Conservation (phyloP, 2,113 vertebrate genomes). For the Ovibos moschatus region DNA sequence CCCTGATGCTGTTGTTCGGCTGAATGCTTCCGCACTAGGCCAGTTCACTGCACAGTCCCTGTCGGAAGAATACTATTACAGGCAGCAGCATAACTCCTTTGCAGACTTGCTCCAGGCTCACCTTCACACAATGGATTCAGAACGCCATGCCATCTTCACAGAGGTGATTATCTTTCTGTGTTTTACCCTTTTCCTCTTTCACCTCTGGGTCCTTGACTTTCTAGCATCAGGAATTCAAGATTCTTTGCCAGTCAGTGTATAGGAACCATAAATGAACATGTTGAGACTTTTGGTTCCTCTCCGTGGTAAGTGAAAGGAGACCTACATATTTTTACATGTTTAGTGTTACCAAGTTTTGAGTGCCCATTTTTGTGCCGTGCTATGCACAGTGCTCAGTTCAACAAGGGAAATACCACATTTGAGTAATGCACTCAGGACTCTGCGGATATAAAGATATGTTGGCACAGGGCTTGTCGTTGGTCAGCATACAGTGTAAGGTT, state of each 20-base stretch:
- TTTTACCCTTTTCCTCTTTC: fast-evolving
- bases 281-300: neutral
- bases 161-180: conserved; percentile 82
- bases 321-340: fast-evolving
- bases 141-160: conserved; percentile 78
- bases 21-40: conserved; percentile 74
- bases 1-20: conserved; percentile 91
- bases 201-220: neutral
- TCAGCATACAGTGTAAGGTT: fast-evolving
- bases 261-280: fast-evolving
- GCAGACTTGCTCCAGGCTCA: conserved; percentile 86
- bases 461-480: fast-evolving
- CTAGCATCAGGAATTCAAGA: neutral
- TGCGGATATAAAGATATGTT: fast-evolving
- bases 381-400: neutral
- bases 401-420: fast-evolving
- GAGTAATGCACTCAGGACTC: fast-evolving
- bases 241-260: neutral
- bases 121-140: neutral
- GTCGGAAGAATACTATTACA: conserved; percentile 82
- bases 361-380: no score
- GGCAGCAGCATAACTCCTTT: conserved; percentile 88
- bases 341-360: fast-evolving
- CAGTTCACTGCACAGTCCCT: conserved; percentile 72
- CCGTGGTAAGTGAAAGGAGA: fast-evolving